Percentiles rank a stretch among this genome's conserved stretches.
phyloP scores from a whole-genome alignment of 2,888 invertebrate genomes.

The Epirrhoe tristata region DNA sequence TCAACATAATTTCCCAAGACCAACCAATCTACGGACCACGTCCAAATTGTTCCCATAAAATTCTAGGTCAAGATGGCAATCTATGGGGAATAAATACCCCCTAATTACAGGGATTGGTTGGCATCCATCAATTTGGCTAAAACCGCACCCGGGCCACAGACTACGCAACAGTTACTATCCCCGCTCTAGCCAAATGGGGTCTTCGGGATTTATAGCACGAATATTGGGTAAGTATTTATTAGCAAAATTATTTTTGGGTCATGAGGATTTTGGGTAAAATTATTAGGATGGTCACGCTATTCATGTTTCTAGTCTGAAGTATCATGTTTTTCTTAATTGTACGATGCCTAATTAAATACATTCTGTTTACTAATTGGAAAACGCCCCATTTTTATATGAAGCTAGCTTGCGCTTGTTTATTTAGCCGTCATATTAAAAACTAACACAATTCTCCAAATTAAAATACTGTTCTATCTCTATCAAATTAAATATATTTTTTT shows the following conservation, averaged over 20 bases:
- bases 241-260: conserved; percentile 37
- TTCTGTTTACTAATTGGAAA: background rate
- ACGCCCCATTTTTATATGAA: too few species aligned
- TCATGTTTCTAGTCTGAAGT: conserved; percentile 1
- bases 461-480: too few species aligned
- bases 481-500: too few species aligned
- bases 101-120: conserved; percentile 47
- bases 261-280: conserved; percentile 19
- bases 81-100: conserved; percentile 45
- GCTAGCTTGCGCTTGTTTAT: too few species aligned
- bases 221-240: conserved; percentile 37
- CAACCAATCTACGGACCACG: conserved; percentile 14
- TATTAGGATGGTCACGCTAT: conserved; percentile 33
- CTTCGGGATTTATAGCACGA: conserved; percentile 33
- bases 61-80: conserved; percentile 43
- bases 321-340: background rate
- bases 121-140: conserved; percentile 47
- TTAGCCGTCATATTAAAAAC: too few species aligned
- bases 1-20: conserved; percentile 13
- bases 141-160: conserved; percentile 35
- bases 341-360: background rate
- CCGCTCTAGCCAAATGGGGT: conserved; percentile 35
- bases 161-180: conserved; percentile 9
- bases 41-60: conserved; percentile 27
- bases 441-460: too few species aligned